phyloP scores from a whole-genome alignment of 92 coral and sea anemone species.

The Zoanthus sansibaricus region DNA sequence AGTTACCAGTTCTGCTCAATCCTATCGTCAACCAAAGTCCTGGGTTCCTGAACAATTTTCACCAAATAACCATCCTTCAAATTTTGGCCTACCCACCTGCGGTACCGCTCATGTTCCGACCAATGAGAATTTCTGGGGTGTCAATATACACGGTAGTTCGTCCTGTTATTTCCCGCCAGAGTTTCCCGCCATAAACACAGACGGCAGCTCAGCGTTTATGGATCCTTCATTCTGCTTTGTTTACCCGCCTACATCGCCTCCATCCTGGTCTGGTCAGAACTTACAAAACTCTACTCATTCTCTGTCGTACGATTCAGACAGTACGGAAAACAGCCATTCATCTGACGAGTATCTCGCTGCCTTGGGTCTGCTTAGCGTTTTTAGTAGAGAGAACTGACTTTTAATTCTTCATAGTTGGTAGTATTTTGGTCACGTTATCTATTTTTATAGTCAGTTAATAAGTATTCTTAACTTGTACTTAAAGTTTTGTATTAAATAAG shows the following conservation, averaged over 20 bases:
- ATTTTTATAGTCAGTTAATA: no score
- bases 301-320: slow-evolving; percentile 29
- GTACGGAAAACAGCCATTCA: slow-evolving; percentile 46
- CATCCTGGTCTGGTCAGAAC: background rate
- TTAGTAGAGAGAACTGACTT: slow-evolving; percentile 61
- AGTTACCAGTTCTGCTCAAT: slow-evolving; percentile 8
- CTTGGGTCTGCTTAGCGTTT: slow-evolving; percentile 61
- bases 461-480: no score
- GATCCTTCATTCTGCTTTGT: slow-evolving; percentile 14
- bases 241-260: background rate
- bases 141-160: background rate
- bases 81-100: background rate
- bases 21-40: background rate
- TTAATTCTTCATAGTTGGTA: no score
- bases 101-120: background rate
- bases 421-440: no score
- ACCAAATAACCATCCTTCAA: background rate
- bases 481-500: no score
- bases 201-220: background rate
- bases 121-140: background rate
- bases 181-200: background rate
- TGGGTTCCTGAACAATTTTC: background rate
- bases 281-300: slow-evolving; percentile 26
- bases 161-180: background rate
- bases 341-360: slow-evolving; percentile 75